Percentiles rank a stretch among this genome's conserved stretches.
phyloP scores from a whole-genome alignment of 2,797 vertebrate genomes.

The Sebastes glaucus region DNA sequence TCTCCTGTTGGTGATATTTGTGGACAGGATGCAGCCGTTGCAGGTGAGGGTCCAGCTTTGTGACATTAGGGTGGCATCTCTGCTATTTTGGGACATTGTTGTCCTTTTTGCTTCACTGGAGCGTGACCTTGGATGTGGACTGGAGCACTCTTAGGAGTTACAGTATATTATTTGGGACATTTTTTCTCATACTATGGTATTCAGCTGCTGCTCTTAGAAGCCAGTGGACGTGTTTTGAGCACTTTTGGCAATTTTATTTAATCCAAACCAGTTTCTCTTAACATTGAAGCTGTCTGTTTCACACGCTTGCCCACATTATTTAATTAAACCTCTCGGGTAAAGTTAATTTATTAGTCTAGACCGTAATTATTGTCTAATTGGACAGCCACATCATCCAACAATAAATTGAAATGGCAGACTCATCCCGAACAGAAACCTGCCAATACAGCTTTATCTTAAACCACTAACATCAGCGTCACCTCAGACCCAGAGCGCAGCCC shows the following conservation, averaged over 20 bases:
- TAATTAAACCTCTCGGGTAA: conserved; percentile 13
- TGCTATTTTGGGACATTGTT: conserved; percentile 15
- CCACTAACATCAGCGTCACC: conserved; percentile 12
- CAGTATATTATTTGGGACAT: background rate
- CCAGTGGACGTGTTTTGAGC: background rate
- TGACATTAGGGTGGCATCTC: conserved; percentile 23
- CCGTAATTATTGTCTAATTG: conserved; percentile 21
- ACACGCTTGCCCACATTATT: background rate
- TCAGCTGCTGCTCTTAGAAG: background rate
- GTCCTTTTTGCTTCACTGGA: conserved; percentile 13
- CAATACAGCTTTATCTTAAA: conserved; percentile 26
- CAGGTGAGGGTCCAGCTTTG: conserved; percentile 4
- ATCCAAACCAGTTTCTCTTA: background rate
- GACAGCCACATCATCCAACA: background rate
- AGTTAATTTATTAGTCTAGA: conserved; percentile 20
- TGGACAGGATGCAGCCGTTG: background rate
- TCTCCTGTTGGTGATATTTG: background rate
- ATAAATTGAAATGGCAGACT: conserved; percentile 25
- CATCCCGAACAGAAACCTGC: conserved; percentile 10
- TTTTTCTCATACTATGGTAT: background rate
- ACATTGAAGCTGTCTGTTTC: background rate
- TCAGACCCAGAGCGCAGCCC: conserved; percentile 26
- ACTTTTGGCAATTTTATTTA: background rate
- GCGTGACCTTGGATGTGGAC: background rate
- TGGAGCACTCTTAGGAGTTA: background rate